Evolutionary conservation across 1,140 invertebrate genomes (phyloP).

Genomic region (Heliothis subflexa): DNA sequence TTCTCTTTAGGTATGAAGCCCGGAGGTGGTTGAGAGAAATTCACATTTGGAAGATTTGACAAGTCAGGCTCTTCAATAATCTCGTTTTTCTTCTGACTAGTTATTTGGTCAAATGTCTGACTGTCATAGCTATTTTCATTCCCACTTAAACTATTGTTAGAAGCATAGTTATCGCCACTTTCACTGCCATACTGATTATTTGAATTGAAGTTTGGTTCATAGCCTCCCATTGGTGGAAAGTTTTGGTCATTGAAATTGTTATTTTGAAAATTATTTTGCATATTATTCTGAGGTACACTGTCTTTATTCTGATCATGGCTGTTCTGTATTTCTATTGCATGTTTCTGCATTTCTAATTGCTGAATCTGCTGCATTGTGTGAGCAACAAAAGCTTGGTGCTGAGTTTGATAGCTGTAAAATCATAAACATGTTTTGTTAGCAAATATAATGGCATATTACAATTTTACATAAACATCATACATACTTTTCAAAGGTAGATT

Average conservation of each 20-base stretch:
- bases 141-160: constrained; percentile 80
- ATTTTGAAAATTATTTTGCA: constrained; percentile 70
- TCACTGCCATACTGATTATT: constrained; percentile 79
- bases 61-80: constrained; percentile 72
- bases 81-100: constrained; percentile 65
- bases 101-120: constrained; percentile 80
- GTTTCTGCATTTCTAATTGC: constrained; percentile 93
- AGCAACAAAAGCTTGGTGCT: constrained; percentile 97
- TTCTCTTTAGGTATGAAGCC: constrained; percentile 83
- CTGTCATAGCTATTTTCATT: constrained; percentile 83
- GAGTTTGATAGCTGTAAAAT: constrained; percentile 91
- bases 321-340: constrained; percentile 90
- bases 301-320: constrained; percentile 74
- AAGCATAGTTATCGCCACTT: constrained; percentile 77
- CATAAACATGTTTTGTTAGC: constrained; percentile 9
- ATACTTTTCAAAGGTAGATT: constrained; percentile 91
- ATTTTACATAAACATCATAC: constrained; percentile 51
- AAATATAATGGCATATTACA: constrained; percentile 36
- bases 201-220: constrained; percentile 72
- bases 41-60: constrained; percentile 77
- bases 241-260: constrained; percentile 76
- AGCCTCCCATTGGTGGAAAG: constrained; percentile 68
- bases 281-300: constrained; percentile 65
- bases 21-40: constrained; percentile 87
- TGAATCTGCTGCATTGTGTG: constrained; percentile 96